A percentile compares a stretch with the other conserved stretches of the same genome.
These are phyloP conservation scores for Pipistrellus kuhlii DNA, from an alignment of 2,797 vertebrate genomes.

Conservation along the genomic window DNA sequence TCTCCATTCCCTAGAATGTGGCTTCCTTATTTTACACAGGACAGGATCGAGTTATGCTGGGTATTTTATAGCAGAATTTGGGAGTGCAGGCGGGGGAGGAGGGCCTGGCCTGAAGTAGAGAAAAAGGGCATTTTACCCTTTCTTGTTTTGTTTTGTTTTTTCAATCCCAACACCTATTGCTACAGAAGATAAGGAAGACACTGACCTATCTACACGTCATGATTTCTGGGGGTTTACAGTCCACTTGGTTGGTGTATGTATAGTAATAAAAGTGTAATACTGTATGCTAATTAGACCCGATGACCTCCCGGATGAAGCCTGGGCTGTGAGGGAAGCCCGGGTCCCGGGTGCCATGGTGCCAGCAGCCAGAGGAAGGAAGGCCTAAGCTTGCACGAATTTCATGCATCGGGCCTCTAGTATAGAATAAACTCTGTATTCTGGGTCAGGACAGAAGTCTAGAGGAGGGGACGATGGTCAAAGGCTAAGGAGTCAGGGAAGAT, in stretches of 20 bases:
- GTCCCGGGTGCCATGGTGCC: no score
- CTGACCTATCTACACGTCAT: not conserved
- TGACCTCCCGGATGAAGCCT: no score
- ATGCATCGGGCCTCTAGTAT: not conserved
- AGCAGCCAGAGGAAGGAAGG: no score
- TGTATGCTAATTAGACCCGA: no score
- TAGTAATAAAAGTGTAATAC: no score
- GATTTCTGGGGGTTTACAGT: not conserved
- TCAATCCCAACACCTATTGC: not conserved
- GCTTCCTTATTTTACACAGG: conserved; percentile 9
- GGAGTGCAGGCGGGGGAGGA: not conserved
- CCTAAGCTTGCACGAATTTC: no score
- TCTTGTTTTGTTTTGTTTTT: no score
- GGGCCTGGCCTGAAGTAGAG: not conserved
- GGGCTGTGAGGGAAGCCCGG: no score
- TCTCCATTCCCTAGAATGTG: conserved; percentile 22
- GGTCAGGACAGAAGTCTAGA: not conserved
- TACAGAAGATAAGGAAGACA: not conserved
- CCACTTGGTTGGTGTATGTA: not conserved
- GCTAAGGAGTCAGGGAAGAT: not conserved
- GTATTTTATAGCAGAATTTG: not conserved
- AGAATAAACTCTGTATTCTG: not conserved
- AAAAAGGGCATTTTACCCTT: not conserved
- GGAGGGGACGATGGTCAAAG: not conserved
- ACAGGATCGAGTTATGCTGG: not conserved